These are phyloP conservation scores for Phasia obesa DNA, from an alignment of 2,888 invertebrate species.

Conservation along the genomic window DNA sequence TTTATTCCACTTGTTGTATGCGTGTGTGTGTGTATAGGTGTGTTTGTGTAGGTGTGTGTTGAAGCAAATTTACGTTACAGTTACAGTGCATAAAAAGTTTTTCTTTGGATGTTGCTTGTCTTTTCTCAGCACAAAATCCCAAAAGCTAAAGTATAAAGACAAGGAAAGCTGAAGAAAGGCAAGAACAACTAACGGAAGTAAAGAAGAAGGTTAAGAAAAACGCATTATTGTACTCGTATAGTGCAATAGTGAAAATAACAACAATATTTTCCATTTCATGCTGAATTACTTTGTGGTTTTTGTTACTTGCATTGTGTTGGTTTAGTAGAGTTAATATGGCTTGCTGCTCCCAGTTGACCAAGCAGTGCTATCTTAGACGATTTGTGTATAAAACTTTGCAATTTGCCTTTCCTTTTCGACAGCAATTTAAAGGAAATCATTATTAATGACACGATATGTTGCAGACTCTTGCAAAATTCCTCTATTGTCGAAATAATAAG, in stretches of 20 bases:
- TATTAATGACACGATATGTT: too few species aligned
- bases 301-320: slow-evolving; percentile 58
- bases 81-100: slow-evolving; percentile 60
- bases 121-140: slow-evolving; percentile 53
- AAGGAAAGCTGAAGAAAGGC: not conserved
- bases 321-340: slow-evolving; percentile 16
- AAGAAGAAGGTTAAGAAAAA: slow-evolving; percentile 49
- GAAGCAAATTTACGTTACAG: slow-evolving; percentile 54
- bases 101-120: slow-evolving; percentile 31
- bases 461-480: too few species aligned
- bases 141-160: slow-evolving; percentile 34
- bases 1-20: slow-evolving; percentile 40
- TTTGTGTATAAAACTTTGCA: too few species aligned
- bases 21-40: not conserved
- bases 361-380: too few species aligned
- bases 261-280: slow-evolving; percentile 79
- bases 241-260: slow-evolving; percentile 50
- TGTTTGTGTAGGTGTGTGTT: slow-evolving; percentile 10
- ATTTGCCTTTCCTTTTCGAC: too few species aligned
- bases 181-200: slow-evolving; percentile 4
- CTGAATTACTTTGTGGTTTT: slow-evolving; percentile 78
- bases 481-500: too few species aligned
- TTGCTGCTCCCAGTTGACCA: too few species aligned
- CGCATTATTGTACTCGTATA: slow-evolving; percentile 52
- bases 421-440: too few species aligned